Evolutionary conservation across 2,888 invertebrate genomes (phyloP).

Genomic region (Drosophila dives): DNA sequence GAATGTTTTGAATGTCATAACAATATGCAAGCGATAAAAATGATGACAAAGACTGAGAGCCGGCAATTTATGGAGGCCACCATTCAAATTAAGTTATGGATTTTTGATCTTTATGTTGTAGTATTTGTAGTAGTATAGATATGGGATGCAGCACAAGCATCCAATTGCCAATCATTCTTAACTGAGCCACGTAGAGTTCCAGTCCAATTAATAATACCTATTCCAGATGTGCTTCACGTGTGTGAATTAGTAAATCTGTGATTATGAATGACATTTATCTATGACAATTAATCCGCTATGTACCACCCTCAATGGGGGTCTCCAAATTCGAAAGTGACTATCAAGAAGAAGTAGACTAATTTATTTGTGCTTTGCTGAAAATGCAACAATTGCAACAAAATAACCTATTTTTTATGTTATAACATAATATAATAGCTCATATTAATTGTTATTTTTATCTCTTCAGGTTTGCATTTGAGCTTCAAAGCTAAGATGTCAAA

Average conservation of each 20-base stretch:
- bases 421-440: not conserved
- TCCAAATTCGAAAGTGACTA: not conserved
- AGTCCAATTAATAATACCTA: slow-evolving; percentile 94
- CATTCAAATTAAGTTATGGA: slow-evolving; percentile 47
- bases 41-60: slow-evolving; percentile 43
- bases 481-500: slow-evolving; percentile 15
- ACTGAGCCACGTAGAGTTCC: slow-evolving; percentile 91
- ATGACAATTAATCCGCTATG: not conserved
- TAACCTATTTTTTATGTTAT: slow-evolving; percentile 1
- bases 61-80: slow-evolving; percentile 57
- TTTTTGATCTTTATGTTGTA: slow-evolving; percentile 90
- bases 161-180: slow-evolving; percentile 96
- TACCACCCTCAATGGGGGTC: too few species aligned
- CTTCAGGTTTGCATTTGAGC: slow-evolving; percentile 5
- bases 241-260: slow-evolving; percentile 84
- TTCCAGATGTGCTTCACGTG: slow-evolving; percentile 97
- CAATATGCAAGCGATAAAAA: slow-evolving; percentile 66
- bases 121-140: slow-evolving; percentile 93
- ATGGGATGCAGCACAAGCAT: slow-evolving; percentile 95
- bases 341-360: slow-evolving; percentile 15
- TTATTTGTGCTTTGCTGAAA: slow-evolving; percentile 25
- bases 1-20: slow-evolving; percentile 68
- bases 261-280: too few species aligned
- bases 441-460: slow-evolving; percentile 6
- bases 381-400: slow-evolving; percentile 25